Evolutionary conservation across 2,113 vertebrate genomes (phyloP).

Genomic region (Serinus canaria): DNA sequence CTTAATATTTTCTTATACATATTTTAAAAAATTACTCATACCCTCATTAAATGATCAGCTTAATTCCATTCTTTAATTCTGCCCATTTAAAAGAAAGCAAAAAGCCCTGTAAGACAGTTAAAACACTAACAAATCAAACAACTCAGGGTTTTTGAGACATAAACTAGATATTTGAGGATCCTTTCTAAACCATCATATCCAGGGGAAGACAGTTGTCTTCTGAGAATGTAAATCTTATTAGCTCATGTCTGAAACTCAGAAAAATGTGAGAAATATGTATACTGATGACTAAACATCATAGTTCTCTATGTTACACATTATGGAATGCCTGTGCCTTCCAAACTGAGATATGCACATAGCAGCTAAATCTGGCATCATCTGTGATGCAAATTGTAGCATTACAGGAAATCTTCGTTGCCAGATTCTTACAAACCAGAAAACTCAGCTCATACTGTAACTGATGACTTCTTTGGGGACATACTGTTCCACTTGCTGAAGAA

Average conservation of each 20-base stretch:
- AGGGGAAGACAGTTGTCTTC: background rate
- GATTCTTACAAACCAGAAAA: background rate
- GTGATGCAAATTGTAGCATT: background rate
- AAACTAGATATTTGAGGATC: background rate
- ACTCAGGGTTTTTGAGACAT: background rate
- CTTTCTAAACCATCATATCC: background rate
- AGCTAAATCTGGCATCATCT: background rate
- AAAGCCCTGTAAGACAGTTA: background rate
- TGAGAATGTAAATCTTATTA: background rate
- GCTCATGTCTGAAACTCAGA: background rate
- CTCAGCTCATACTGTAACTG: background rate
- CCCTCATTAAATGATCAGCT: background rate
- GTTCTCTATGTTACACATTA: background rate
- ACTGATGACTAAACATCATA: background rate
- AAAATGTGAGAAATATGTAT: background rate
- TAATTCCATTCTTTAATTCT: background rate
- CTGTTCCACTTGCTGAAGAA: background rate
- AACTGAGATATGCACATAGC: background rate
- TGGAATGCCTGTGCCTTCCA: background rate
- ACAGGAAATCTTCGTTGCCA: background rate
- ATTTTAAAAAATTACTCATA: fast-evolving
- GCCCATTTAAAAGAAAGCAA: background rate
- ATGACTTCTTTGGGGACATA: background rate
- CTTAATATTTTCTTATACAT: background rate
- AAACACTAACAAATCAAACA: background rate